Base-by-base conservation (phyloP, 2,888 invertebrate species). In the Chymomyza procnemis region DNA sequence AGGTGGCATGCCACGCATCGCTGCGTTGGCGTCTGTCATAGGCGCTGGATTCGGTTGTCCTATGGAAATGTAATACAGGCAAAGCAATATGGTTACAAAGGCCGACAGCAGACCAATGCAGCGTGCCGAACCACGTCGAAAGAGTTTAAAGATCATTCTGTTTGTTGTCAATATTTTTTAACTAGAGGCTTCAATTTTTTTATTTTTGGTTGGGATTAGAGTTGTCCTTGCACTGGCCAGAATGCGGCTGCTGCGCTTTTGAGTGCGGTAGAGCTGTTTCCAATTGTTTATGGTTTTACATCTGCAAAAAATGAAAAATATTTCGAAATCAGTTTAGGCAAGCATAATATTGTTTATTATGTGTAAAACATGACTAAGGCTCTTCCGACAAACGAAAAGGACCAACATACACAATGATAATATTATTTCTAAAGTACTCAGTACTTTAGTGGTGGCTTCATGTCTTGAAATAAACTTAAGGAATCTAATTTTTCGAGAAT, bases 21-120 rank as follows among this genome's bases (percentile, higher is more conserved):
- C 56, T 21, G 79, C 64, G 64, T 67, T 75, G 26, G 76, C 62
- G n/a, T 89, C 89, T 61, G 85, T 73, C 12, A 66, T 69, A 19
- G 84, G 81, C 52, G 78, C 71, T 59, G 79, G 66, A 64, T 79
- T 84, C 12, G 90, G 89, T 75, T 91, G 91, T n/a, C 91, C 91
- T 74, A 91, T 88, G n/a, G 91, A 90, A 71, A 91, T 91, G 76
- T 91, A 91, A 75, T 91, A 91, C 16, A 91, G 84, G 68, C 91
- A 91, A 48, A 91, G 77, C 61, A 91, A 71, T 68, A 91, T 90
- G n/a, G 90, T 90, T 61, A 91, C 88, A 77, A 91, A 90, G 12
- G 90, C 90, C 64, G 90, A 90, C 66, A 91, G 73, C 59, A 91
- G 79, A 59, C 91, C 91, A 70, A 91, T 88, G 73, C 91, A 91